These are phyloP conservation scores for Miltochrista miniata DNA, from an alignment of 2,888 invertebrate species.

Conservation along the genomic window DNA sequence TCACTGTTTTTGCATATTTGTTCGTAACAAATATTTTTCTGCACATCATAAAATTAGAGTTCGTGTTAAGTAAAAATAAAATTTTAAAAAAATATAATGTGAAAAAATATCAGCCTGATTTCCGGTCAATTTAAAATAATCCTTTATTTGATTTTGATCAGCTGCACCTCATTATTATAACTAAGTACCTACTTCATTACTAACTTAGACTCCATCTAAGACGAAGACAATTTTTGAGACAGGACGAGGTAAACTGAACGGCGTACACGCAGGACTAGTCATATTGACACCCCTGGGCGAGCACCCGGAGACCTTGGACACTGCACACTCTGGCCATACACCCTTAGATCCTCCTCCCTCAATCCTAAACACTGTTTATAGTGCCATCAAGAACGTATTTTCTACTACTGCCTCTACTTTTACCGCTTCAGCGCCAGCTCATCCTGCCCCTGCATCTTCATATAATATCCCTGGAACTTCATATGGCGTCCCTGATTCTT, in stretches of 20 bases:
- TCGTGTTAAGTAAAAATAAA: too few species aligned
- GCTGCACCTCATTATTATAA: constrained; percentile 1
- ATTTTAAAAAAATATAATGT: neutral
- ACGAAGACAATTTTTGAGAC: constrained; percentile 65
- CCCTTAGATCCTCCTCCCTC: constrained; percentile 69
- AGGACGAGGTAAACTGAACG: constrained; percentile 76
- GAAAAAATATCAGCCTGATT: constrained; percentile 1
- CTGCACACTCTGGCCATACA: constrained; percentile 56
- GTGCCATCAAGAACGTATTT: constrained; percentile 70
- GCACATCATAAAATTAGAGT: too few species aligned
- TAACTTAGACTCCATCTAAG: constrained; percentile 41
- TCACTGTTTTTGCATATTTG: neutral
- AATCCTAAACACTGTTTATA: constrained; percentile 68
- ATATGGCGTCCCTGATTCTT: neutral
- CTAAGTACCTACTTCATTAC: constrained; percentile 25
- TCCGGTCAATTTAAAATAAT: neutral
- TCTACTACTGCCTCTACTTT: constrained; percentile 30
- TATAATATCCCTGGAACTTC: neutral
- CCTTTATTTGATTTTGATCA: neutral
- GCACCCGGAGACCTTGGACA: constrained; percentile 51
- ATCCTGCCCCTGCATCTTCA: neutral
- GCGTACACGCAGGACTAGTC: constrained; percentile 75
- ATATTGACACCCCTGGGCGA: constrained; percentile 73
- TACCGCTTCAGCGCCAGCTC: constrained; percentile 23
- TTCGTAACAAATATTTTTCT: too few species aligned